A percentile compares a stretch with the other conserved stretches of the same genome.
These are phyloP conservation scores for Nothocercus julius DNA, from an alignment of 2,113 vertebrate genomes.

Conservation along the genomic window DNA sequence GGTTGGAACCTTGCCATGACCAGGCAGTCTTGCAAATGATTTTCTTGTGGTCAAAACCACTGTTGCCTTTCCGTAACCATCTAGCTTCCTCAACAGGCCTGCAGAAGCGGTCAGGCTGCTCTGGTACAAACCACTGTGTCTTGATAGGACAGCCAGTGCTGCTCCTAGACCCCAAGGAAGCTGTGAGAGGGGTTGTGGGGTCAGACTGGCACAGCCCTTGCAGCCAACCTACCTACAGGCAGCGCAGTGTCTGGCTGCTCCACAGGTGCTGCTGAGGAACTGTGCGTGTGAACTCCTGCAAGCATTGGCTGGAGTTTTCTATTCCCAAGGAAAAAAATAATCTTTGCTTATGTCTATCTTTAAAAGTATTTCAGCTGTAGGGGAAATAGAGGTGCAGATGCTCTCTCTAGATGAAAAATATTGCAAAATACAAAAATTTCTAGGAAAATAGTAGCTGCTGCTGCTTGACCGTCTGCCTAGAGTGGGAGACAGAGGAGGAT, in stretches of 20 bases:
- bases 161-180: neutral
- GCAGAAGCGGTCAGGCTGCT: neutral
- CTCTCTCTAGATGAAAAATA: neutral
- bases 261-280: slow-evolving; percentile 18
- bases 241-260: neutral
- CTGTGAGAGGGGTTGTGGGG: slow-evolving; percentile 4
- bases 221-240: neutral
- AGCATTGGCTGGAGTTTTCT: slow-evolving; percentile 36
- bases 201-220: neutral
- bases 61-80: neutral
- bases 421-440: neutral
- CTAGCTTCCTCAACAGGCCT: slow-evolving; percentile 15
- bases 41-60: neutral
- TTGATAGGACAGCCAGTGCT: slow-evolving; percentile 22
- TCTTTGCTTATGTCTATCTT: slow-evolving; percentile 8
- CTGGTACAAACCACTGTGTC: slow-evolving; percentile 12
- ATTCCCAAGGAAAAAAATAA: slow-evolving; percentile 22
- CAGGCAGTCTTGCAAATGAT: neutral
- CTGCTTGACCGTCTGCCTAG: neutral
- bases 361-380: slow-evolving; percentile 29
- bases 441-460: neutral
- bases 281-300: slow-evolving; percentile 34
- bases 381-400: slow-evolving; percentile 14
- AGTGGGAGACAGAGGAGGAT: neutral
- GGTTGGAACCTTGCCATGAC: neutral